Evolutionary conservation across 2,888 invertebrate genomes (phyloP), one percentile per base, ranked within the genome.

Genomic region (Microplitis manilae): DNA sequence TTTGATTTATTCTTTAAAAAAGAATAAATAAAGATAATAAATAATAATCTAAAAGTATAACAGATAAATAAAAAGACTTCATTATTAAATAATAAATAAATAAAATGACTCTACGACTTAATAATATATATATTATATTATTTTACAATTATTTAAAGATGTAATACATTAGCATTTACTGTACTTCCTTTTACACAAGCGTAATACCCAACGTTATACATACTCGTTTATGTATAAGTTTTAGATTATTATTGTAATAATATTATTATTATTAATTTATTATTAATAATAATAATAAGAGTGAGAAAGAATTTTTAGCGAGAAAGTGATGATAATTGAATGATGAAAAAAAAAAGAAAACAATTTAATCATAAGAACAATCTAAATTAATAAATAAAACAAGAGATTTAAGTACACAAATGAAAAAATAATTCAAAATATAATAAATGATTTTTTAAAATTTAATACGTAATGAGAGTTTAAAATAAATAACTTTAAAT

Each of bases 181-280:
- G 73, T 64, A 73, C 59, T 50, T 73, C 60, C 64, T 64, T 73
- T 17, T 50, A 61, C 73, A 17, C 17, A 62, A 62, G 75, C 81
- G 79, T 80, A 80, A 80, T 79, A 81, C 73, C 75, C 79, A 80
- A 50, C 50, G 80, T 83, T 83, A 83, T 82, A 81, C 84, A 84
- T 84, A 83, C 80, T 84, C 82, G 83, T 84, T 82, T 82, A 80
- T 84, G 83, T 82, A 82, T 84, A 84, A 84, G 82, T 84, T 84
- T 83, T 82, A 84, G 83, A 81, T 80, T 82, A 82, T 81, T 82
- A 79, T 82, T 78, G 79, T 82, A 81, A 41, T 41, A 8, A 9
- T 41, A 13, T 50, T 50, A 50, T 50, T 39, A 38, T 73, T 65
- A 62, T 64, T 73, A 20, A 73, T 40, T 61, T 39, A 67, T 61